Evolutionary conservation across 2,797 vertebrate genomes (phyloP).

Genomic region (Amazona ochrocephala): DNA sequence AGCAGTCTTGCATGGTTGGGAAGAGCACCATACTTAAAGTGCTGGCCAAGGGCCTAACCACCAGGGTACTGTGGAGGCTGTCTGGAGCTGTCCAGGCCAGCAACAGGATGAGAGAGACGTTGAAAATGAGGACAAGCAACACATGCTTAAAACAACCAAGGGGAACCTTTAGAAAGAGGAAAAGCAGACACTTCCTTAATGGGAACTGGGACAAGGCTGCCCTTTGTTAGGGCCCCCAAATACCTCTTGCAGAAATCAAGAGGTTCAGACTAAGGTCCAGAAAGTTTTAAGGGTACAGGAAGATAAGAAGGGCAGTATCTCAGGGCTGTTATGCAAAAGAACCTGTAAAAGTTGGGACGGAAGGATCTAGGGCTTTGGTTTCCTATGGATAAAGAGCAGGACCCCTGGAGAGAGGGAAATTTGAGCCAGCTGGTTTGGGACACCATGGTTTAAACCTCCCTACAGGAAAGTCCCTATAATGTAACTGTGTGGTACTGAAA

Average conservation of each 20-base stretch:
- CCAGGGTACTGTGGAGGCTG: background rate
- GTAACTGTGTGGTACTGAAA: fast-evolving
- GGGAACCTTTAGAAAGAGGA: background rate
- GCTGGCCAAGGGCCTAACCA: background rate
- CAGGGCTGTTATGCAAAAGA: background rate
- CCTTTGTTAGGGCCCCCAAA: background rate
- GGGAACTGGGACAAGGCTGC: background rate
- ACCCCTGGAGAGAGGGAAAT: background rate
- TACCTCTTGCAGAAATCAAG: background rate
- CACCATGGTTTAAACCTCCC: background rate
- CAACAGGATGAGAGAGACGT: background rate
- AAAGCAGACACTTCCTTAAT: background rate
- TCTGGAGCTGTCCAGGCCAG: background rate
- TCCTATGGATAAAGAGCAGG: background rate
- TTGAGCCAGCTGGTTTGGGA: background rate
- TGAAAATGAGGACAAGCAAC: background rate
- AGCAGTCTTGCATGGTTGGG: background rate
- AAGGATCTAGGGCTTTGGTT: background rate
- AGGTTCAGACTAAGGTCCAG: background rate
- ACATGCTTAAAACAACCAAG: background rate
- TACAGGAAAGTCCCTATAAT: background rate
- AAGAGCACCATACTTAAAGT: background rate
- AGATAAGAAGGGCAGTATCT: background rate
- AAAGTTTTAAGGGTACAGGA: background rate
- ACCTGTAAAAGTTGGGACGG: background rate